These are phyloP conservation scores for Octonoba sinensis DNA, from an alignment of 2,888 invertebrate genomes.

Conservation along the genomic window DNA sequence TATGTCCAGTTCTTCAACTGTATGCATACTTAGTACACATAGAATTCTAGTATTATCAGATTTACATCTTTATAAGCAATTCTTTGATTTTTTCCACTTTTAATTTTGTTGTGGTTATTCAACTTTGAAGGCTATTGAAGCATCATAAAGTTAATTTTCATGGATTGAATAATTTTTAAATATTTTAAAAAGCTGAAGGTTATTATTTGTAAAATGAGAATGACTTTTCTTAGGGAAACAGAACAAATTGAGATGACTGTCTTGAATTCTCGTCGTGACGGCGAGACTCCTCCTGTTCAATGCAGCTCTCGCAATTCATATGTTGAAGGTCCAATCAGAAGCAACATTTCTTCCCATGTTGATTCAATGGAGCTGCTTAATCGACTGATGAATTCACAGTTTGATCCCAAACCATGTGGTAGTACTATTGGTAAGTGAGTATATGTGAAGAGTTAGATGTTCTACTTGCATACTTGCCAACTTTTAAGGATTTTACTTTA, in stretches of 20 bases:
- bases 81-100: no score
- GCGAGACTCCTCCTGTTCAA: conserved; percentile 75
- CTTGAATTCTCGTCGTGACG: conserved; percentile 71
- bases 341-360: conserved; percentile 67
- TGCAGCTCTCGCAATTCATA: conserved; percentile 78
- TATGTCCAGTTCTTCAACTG: no score
- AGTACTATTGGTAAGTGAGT: conserved; percentile 77
- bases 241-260: conserved; percentile 88
- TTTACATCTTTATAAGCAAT: no score
- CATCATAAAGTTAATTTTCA: no score
- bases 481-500: no score
- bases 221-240: conserved; percentile 41
- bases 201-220: no score
- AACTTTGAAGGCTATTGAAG: no score
- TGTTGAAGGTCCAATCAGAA: conserved; percentile 75
- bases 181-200: no score
- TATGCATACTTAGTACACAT: no score
- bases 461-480: not conserved
- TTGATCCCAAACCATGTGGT: conserved; percentile 67
- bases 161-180: no score
- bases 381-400: conserved; percentile 66
- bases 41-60: no score
- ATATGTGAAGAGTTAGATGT: not conserved
- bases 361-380: conserved; percentile 68
- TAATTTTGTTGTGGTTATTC: no score